Conservation (phyloP, 1,140 invertebrate genomes). For the Micrasema minimum region DNA sequence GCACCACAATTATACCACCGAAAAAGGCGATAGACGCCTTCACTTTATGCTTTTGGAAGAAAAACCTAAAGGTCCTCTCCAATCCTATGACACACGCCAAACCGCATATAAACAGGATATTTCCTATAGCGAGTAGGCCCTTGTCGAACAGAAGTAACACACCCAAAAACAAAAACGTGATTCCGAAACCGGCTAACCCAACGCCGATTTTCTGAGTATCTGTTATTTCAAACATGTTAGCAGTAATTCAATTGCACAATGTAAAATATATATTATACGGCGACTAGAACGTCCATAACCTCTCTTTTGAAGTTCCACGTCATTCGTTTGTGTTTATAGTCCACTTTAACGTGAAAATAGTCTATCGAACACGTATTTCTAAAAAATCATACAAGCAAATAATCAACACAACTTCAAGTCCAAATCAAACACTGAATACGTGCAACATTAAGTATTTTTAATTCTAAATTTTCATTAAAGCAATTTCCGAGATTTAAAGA, state of each 20-base stretch:
- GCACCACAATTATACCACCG: conserved; percentile 92
- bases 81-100: conserved; percentile 96
- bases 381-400: no score
- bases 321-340: not conserved
- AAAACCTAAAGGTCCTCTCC: conserved; percentile 95
- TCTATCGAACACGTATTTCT: no score
- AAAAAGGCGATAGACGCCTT: conserved; percentile 94
- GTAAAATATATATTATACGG: not conserved
- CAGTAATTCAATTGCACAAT: not conserved
- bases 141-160: conserved; percentile 97
- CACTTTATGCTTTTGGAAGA: conserved; percentile 97
- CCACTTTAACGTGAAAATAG: not conserved
- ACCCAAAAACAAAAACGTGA: conserved; percentile 95
- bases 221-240: conserved; percentile 76
- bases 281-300: conserved; percentile 34
- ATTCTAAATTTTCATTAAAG: no score
- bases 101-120: conserved; percentile 96
- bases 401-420: no score
- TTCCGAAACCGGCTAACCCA: conserved; percentile 94
- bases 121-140: conserved; percentile 97
- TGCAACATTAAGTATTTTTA: no score
- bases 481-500: no score
- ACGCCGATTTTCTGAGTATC: conserved; percentile 94
- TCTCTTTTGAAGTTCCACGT: conserved; percentile 43
- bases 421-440: no score